Base-by-base conservation (phyloP, 2,888 invertebrate species). In the Dendrolimus houi region DNA sequence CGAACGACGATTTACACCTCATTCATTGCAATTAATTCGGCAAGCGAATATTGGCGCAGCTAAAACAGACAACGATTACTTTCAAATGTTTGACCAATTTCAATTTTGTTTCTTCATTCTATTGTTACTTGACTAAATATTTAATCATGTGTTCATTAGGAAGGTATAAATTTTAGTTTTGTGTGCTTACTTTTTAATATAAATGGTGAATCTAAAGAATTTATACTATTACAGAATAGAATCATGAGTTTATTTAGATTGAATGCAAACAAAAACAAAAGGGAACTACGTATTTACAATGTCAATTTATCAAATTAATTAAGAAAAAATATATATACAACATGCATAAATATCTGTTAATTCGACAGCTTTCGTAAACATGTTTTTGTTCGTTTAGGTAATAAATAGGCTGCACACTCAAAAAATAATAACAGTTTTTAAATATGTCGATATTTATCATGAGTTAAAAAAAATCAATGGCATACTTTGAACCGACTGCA, bases 41-140 rank as follows among this genome's bases (percentile, higher is more conserved):
- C 87, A 78, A 90, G 86, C 76, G 87, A 79, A 81, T 77, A 88
- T 85, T 89, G 89, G 74, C 84, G 83, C 74, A 75, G 86, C 90
- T 90, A 90, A 85, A 90, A 90, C 83, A 89, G 82, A 88, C 65
- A 86, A 85, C 72, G 69, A 60, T 71, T 70, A 69, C 63, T 71
- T 55, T 57, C 52, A 56, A 40, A 58, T 59, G 54, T 47, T 47
- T 47, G 12, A 29, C 29, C 47, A 47, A 56, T 13, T 41, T 42
- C n/a, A 40, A 52, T 1, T 52, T 41, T 29, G 13, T 54, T 47
- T 47, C 12, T 47, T 47, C 47, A 47, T 8, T 47, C 6, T 47
- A 12, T 47, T 10, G 9, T 47, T 47, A 47, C 9, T 47, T 47
- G 10, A 47, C 9, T 2, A 6, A 47, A 47, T 9, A 9, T 12